phyloP scores from a whole-genome alignment of 2,888 invertebrate genomes.

The Megastigmus dorsalis region DNA sequence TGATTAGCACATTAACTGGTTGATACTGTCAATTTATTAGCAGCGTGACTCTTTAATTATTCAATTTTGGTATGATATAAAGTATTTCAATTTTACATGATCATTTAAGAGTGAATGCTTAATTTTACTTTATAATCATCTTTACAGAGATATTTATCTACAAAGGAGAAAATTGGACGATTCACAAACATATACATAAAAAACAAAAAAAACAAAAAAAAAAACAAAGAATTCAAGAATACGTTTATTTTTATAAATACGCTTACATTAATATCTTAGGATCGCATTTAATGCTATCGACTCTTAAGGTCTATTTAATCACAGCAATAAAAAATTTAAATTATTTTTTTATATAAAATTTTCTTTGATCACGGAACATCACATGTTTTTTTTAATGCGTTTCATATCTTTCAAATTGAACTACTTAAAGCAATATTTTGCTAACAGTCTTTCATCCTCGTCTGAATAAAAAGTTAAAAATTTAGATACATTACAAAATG shows the following conservation, averaged over 20 bases:
- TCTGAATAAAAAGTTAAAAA: conserved; percentile 6
- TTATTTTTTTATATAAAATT: conserved; percentile 15
- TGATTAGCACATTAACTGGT: no score
- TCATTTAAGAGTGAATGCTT: no score
- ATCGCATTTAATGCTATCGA: conserved; percentile 19
- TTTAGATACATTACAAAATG: neutral
- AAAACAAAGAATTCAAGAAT: conserved; percentile 35
- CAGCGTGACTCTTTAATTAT: no score
- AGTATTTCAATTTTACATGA: no score
- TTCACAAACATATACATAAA: conserved; percentile 47
- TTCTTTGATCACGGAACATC: neutral
- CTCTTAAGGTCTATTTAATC: conserved; percentile 52
- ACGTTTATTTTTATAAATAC: conserved; percentile 46
- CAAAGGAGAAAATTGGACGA: conserved; percentile 21
- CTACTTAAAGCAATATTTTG: neutral
- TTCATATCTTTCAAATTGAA: neutral
- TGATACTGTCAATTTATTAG: no score
- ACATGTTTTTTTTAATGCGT: neutral
- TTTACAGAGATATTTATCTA: neutral
- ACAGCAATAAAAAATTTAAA: conserved; percentile 50
- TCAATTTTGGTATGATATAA: no score
- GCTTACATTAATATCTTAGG: conserved; percentile 38
- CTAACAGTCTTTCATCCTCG: neutral
- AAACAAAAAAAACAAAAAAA: conserved; percentile 40
- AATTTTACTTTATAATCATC: no score